Percentiles rank a stretch among this genome's conserved stretches.
Evolutionary conservation across 2,797 vertebrate genomes (phyloP).

Genomic region (Catostomus latipinnis): DNA sequence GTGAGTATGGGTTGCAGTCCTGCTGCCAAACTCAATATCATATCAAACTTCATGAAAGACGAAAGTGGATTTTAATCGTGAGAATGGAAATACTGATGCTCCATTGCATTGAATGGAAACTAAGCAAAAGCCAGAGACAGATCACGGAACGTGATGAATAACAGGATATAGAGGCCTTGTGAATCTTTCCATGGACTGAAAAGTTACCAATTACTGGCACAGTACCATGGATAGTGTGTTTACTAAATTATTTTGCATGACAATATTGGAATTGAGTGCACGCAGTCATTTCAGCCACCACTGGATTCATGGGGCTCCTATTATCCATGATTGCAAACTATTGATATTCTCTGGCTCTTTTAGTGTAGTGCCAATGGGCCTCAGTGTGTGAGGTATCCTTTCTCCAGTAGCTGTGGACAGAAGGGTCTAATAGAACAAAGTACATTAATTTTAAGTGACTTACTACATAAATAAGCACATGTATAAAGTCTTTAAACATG

Average conservation of each 20-base stretch:
- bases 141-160: not conserved
- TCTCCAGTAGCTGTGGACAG: not conserved
- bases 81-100: constrained; percentile 20
- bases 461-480: not conserved
- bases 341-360: constrained; percentile 10
- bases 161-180: constrained; percentile 13
- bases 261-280: not conserved
- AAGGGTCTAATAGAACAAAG: not conserved
- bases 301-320: constrained; percentile 28
- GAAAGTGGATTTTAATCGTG: constrained; percentile 25
- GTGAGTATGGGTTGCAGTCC: constrained; percentile 81
- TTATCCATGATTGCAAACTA: not conserved
- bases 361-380: not conserved
- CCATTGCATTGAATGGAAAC: not conserved
- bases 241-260: not conserved
- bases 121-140: not conserved
- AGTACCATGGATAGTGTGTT: not conserved
- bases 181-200: constrained; percentile 28
- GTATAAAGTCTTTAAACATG: too few relatives aligned
- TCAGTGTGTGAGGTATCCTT: not conserved
- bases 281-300: constrained; percentile 24
- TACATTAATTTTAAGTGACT: not conserved
- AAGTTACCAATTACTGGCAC: constrained; percentile 5
- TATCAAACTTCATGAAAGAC: not conserved
- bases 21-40: constrained; percentile 34